These are phyloP conservation scores for Spatulosminthurus flaviceps DNA, from an alignment of 2,888 invertebrate genomes.

Conservation along the genomic window DNA sequence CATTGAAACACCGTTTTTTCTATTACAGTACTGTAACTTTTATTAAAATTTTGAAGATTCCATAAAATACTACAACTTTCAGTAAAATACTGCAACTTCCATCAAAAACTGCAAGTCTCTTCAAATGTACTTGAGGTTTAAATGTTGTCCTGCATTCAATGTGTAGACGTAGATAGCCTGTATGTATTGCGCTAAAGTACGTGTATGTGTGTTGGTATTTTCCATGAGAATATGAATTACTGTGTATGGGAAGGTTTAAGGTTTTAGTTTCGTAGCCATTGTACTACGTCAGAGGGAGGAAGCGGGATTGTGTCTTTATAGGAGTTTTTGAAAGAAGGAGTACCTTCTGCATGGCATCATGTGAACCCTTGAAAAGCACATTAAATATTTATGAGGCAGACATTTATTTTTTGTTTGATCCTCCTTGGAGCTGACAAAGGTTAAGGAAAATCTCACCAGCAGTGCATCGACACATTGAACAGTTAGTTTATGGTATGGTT, in stretches of 20 bases:
- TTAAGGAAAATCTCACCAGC: constrained; percentile 22
- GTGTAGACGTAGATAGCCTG: too few relatives aligned
- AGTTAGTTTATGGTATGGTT: constrained; percentile 6
- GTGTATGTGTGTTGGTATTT: not conserved
- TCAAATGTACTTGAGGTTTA: too few relatives aligned
- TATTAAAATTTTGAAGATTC: too few relatives aligned
- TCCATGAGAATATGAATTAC: constrained; percentile 5
- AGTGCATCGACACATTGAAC: constrained; percentile 10
- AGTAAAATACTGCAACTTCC: too few relatives aligned
- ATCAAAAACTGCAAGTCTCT: too few relatives aligned
- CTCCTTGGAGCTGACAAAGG: constrained; percentile 23
- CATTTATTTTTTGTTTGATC: not conserved
- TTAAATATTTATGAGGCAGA: constrained; percentile 29
- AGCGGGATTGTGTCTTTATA: not conserved
- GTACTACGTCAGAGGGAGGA: too few relatives aligned
- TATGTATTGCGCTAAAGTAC: too few relatives aligned
- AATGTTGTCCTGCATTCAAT: too few relatives aligned
- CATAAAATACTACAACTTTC: too few relatives aligned
- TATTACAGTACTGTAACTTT: too few relatives aligned
- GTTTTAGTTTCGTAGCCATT: too few relatives aligned
- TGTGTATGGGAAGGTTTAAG: not conserved
- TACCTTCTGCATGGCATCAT: constrained; percentile 10
- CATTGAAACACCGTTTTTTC: too few relatives aligned
- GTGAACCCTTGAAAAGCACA: constrained; percentile 29
- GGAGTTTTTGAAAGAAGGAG: constrained; percentile 3